phyloP scores from a whole-genome alignment of 2,888 invertebrate genomes.

The Monopis laevigella region DNA sequence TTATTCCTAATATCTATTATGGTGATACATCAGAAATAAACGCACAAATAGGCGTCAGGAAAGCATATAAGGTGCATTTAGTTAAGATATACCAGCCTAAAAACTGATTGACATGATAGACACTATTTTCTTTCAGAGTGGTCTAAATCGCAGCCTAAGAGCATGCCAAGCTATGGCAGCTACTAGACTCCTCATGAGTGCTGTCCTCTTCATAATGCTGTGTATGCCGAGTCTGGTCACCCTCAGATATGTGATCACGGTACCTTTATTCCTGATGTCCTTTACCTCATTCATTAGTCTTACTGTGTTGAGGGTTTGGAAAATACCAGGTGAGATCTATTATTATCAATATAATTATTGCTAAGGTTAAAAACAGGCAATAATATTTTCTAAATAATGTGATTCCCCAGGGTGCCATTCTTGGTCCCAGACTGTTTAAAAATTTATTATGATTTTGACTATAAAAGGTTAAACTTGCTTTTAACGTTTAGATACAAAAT shows the following conservation, averaged over 20 bases:
- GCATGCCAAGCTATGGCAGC: constrained; percentile 37
- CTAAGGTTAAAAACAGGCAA: background rate
- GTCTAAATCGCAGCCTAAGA: constrained; percentile 37
- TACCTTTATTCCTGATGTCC: constrained; percentile 33
- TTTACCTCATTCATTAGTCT: constrained; percentile 26
- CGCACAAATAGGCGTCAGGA: too few species aligned
- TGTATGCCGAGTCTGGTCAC: constrained; percentile 24
- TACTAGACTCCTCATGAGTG: constrained; percentile 27
- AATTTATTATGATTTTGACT: too few species aligned
- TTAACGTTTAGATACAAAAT: too few species aligned
- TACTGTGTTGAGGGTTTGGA: constrained; percentile 27
- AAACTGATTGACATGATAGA: too few species aligned
- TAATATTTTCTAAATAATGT: background rate
- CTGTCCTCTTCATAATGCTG: constrained; percentile 21
- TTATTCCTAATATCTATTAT: too few species aligned
- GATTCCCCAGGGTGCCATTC: too few species aligned
- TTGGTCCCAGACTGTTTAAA: too few species aligned
- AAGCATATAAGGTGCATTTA: too few species aligned
- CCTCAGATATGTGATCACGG: constrained; percentile 33
- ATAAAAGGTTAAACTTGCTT: too few species aligned
- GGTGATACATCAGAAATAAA: too few species aligned
- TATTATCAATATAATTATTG: background rate
- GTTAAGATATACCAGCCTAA: too few species aligned
- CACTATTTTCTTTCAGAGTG: constrained; percentile 34
- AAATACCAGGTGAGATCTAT: constrained; percentile 30